Conservation (phyloP, 2,797 vertebrate genomes). For the Heliangelus exortis region DNA sequence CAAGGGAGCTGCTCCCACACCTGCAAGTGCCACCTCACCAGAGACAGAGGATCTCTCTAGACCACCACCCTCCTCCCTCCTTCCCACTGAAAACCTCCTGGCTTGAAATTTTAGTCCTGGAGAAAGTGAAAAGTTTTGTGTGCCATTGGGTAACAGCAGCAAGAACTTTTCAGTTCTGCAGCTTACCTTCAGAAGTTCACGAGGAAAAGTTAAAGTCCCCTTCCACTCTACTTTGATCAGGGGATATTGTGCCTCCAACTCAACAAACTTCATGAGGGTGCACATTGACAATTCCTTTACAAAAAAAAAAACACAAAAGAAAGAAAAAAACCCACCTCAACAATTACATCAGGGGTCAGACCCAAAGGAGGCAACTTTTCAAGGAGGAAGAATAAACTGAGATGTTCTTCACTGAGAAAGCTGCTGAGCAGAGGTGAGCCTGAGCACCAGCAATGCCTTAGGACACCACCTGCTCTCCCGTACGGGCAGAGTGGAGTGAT, state of each 20-base stretch:
- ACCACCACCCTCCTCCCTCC: neutral
- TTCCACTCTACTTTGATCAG: constrained; percentile 87
- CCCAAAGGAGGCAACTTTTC: neutral
- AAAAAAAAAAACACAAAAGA: neutral
- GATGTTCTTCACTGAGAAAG: fast-evolving
- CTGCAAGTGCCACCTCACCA: neutral
- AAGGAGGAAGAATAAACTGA: fast-evolving
- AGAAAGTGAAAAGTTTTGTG: fast-evolving
- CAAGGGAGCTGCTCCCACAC: neutral
- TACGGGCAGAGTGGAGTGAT: fast-evolving
- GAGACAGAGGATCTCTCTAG: neutral
- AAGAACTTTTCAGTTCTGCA: neutral
- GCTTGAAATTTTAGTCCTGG: neutral
- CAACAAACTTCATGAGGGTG: constrained; percentile 90
- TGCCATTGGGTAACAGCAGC: fast-evolving
- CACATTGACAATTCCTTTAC: constrained; percentile 85
- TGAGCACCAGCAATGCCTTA: fast-evolving
- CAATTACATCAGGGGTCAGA: neutral
- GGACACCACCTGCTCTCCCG: neutral
- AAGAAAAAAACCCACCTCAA: fast-evolving
- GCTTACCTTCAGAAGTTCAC: constrained; percentile 83
- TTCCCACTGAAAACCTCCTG: neutral
- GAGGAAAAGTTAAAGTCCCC: constrained; percentile 87
- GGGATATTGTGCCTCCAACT: constrained; percentile 82
- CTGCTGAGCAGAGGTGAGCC: neutral